These are phyloP conservation scores for Panthera tigris DNA, from an alignment of 2,113 vertebrate species.

Conservation along the genomic window DNA sequence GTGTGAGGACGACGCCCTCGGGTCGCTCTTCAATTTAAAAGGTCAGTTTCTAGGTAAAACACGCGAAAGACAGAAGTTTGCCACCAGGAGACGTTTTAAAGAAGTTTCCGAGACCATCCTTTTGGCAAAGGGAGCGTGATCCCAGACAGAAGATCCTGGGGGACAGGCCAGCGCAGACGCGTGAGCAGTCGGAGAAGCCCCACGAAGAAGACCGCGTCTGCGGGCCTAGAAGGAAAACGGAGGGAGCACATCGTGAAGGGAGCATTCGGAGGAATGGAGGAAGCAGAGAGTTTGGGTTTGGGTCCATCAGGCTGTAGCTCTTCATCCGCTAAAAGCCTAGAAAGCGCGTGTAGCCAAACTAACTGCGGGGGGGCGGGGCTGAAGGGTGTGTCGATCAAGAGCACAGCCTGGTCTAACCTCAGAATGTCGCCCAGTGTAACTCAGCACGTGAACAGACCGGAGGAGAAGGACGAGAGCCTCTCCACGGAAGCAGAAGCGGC, in stretches of 20 bases:
- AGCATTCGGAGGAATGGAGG: background rate
- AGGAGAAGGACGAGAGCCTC: accelerated
- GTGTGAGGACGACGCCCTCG: no score
- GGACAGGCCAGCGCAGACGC: accelerated
- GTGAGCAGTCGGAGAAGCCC: background rate
- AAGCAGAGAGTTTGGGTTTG: background rate
- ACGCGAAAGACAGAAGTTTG: background rate
- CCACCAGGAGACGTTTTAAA: background rate
- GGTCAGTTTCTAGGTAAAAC: background rate
- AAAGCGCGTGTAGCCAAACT: accelerated
- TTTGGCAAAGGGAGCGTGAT: background rate
- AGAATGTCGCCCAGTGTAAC: background rate
- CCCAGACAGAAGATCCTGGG: background rate
- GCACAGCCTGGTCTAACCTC: background rate
- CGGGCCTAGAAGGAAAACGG: background rate
- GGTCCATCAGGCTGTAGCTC: background rate
- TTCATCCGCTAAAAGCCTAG: background rate
- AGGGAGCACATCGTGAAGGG: background rate
- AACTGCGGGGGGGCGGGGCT: accelerated
- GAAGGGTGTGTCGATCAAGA: accelerated
- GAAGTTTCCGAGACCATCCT: background rate
- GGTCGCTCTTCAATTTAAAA: background rate
- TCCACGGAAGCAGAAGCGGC: background rate
- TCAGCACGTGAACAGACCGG: background rate
- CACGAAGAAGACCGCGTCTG: background rate